Percentiles rank a stretch among this genome's conserved stretches.
Conservation (phyloP, 2,113 vertebrate genomes). For the Dromas ardeola region DNA sequence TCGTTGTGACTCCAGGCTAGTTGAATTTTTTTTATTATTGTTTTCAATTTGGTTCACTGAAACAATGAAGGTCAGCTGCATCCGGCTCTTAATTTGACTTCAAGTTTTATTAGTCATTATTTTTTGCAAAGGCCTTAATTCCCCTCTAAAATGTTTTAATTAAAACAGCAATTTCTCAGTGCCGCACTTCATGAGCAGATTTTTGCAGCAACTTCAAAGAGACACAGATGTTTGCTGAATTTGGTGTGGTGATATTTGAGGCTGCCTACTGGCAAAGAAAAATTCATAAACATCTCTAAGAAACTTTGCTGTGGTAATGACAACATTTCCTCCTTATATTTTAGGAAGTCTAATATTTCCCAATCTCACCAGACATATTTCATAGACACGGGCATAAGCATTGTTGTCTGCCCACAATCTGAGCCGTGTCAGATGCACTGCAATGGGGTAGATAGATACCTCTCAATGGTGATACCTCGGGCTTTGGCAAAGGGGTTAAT, state of each 20-base stretch:
- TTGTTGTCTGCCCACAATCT: background rate
- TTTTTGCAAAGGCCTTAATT: constrained; percentile 43
- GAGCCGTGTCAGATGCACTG: background rate
- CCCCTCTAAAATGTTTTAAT: constrained; percentile 41
- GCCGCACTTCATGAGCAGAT: background rate
- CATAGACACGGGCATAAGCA: background rate
- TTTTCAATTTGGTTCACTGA: background rate
- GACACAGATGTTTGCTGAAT: constrained; percentile 29
- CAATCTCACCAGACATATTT: background rate
- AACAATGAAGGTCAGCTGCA: constrained; percentile 12
- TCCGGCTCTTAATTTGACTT: background rate
- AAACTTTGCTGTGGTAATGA: constrained; percentile 37
- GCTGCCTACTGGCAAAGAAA: constrained; percentile 30
- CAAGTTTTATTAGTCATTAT: background rate
- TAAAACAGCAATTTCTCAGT: constrained; percentile 23
- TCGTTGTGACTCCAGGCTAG: background rate
- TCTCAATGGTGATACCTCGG: background rate
- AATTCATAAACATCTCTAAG: constrained; percentile 25
- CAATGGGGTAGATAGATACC: background rate
- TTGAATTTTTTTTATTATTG: background rate
- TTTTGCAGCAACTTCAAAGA: constrained; percentile 28
- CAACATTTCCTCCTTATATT: constrained; percentile 42
- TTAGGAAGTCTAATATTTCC: constrained; percentile 53
- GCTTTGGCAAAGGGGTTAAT: background rate
- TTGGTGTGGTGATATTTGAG: constrained; percentile 15